Evolutionary conservation across 2,797 vertebrate genomes (phyloP).

Genomic region (Fistularia tabacaria): DNA sequence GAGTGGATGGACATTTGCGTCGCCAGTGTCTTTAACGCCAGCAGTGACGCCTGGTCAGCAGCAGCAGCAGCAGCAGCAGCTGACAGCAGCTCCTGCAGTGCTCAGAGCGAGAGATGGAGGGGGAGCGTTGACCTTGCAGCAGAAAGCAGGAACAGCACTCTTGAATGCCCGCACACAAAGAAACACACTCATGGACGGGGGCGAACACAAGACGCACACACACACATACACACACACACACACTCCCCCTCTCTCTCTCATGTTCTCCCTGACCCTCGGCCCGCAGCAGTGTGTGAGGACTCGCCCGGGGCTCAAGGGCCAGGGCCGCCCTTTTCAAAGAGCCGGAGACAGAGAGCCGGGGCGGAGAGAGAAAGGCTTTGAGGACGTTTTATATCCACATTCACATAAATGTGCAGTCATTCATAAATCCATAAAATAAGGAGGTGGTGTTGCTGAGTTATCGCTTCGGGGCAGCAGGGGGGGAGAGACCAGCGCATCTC

Average conservation of each 20-base stretch:
- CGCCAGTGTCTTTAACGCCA: conserved; percentile 30
- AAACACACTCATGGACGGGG: background rate
- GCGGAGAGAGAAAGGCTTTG: conserved; percentile 11
- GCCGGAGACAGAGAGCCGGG: conserved; percentile 16
- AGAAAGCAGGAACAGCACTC: conserved; percentile 44
- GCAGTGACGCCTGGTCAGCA: conserved; percentile 49
- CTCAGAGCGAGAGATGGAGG: conserved; percentile 6
- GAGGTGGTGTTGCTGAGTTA: conserved; percentile 9
- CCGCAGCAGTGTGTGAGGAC: conserved; percentile 25
- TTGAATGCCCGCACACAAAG: conserved; percentile 21
- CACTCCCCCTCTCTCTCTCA: background rate
- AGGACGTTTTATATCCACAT: conserved; percentile 8
- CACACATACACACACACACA: no score
- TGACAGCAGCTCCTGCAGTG: conserved; percentile 50
- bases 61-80: conserved; percentile 44
- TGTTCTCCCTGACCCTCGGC: conserved; percentile 26
- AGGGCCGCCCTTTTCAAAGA: conserved; percentile 23
- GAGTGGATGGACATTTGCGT: conserved; percentile 23
- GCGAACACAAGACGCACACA: conserved; percentile 6
- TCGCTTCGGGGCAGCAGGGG: conserved; percentile 2
- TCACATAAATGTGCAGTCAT: conserved; percentile 27
- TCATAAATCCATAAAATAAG: conserved; percentile 32
- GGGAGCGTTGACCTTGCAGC: conserved; percentile 59
- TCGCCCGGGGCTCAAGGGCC: conserved; percentile 36
- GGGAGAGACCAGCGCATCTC: background rate